Percentiles rank a stretch among this genome's conserved stretches.
Evolutionary conservation across 2,797 vertebrate genomes (phyloP).

Genomic region (Oreortyx pictus): DNA sequence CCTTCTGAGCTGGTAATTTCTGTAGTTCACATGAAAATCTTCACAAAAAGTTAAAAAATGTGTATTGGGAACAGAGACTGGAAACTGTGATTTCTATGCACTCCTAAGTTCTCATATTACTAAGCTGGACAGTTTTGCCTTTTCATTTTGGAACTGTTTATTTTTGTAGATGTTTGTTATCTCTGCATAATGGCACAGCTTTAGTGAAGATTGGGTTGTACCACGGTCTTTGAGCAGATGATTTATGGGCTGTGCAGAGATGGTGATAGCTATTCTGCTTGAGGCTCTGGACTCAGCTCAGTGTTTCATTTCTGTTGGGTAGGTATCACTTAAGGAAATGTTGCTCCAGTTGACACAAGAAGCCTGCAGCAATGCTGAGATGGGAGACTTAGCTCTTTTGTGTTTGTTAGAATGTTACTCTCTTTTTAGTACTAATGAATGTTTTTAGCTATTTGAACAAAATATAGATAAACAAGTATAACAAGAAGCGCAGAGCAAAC

Average conservation of each 20-base stretch:
- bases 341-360: neutral
- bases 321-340: neutral
- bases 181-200: neutral
- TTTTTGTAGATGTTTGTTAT: constrained; percentile 16
- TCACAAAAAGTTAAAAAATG: neutral
- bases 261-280: neutral
- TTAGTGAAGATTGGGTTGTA: neutral
- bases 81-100: neutral
- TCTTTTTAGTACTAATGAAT: rapidly evolving
- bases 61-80: neutral
- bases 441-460: neutral
- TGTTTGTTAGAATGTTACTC: neutral
- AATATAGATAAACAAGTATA: neutral
- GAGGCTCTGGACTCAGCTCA: neutral
- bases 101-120: neutral
- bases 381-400: neutral
- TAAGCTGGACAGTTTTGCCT: neutral
- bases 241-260: neutral
- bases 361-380: neutral
- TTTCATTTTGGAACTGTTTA: neutral
- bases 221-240: neutral
- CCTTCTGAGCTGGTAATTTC: neutral
- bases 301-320: neutral
- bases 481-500: neutral
- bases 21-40: neutral